Conservation (phyloP, 2,888 invertebrate species). For the Eupithecia dodoneata region DNA sequence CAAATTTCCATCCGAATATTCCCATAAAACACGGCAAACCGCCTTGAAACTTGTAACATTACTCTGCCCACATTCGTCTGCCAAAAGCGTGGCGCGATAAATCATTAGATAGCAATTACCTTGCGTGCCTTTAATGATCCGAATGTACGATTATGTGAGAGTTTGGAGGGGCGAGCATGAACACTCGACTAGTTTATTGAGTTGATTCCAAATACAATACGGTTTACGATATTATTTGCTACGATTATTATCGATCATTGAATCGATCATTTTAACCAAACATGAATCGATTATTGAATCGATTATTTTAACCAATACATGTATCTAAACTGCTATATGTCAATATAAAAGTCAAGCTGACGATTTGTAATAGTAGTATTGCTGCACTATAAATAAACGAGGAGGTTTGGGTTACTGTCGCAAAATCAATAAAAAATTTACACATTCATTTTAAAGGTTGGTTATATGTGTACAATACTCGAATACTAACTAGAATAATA, state of each 20-base stretch:
- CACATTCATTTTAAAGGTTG: neutral
- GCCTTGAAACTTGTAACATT: conserved; percentile 37
- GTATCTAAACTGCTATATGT: no score
- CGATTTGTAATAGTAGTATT: no score
- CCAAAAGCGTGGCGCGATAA: conserved; percentile 41
- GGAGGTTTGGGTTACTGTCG: neutral
- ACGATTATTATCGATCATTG: no score
- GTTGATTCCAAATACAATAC: neutral
- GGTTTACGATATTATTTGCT: no score
- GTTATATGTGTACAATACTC: neutral
- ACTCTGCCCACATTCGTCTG: conserved; percentile 38
- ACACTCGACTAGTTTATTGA: neutral
- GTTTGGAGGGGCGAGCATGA: conserved; percentile 7
- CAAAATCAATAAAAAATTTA: neutral
- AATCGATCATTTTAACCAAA: neutral
- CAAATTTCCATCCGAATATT: conserved; percentile 26
- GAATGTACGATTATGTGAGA: conserved; percentile 44
- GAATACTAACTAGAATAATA: neutral
- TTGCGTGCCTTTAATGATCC: conserved; percentile 51
- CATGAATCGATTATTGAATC: no score
- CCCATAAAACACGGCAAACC: conserved; percentile 33
- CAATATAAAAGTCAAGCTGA: no score
- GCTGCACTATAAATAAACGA: neutral
- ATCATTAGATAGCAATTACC: conserved; percentile 52
- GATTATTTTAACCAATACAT: no score